Conservation (phyloP, 2,797 vertebrate species). For the Coregonus sp. region DNA sequence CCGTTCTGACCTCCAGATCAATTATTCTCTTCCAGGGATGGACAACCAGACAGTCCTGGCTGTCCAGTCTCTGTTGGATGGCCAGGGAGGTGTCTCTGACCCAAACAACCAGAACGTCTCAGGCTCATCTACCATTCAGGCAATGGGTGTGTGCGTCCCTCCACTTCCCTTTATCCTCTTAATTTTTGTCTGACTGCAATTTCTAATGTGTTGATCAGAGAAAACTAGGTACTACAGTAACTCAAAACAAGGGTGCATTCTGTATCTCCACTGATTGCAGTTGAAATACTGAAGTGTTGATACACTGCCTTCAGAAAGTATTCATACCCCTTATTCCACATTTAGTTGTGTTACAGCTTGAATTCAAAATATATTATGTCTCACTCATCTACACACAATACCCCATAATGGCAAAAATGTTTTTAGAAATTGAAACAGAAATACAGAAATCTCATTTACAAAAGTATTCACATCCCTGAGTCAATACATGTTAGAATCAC, state of each 20-base stretch:
- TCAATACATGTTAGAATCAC: too few species aligned
- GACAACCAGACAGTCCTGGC: conserved; percentile 97
- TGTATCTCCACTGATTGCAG: not conserved
- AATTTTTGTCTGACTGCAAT: not conserved
- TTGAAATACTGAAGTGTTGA: not conserved
- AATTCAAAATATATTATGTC: too few species aligned
- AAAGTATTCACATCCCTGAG: too few species aligned
- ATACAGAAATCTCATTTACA: too few species aligned
- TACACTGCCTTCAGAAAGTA: too few species aligned
- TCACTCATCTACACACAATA: too few species aligned
- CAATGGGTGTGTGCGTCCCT: conserved; percentile 81
- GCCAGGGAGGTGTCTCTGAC: conserved; percentile 89
- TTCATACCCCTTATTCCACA: too few species aligned
- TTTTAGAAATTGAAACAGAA: too few species aligned
- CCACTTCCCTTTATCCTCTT: not conserved
- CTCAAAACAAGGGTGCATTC: not conserved
- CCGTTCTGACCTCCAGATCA: not conserved
- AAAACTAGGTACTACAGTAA: too few species aligned
- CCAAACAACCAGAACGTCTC: conserved; percentile 83
- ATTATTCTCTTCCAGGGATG: conserved; percentile 80
- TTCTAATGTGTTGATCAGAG: not conserved
- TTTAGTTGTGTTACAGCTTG: too few species aligned
- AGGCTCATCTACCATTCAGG: conserved; percentile 79
- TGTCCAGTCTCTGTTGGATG: conserved; percentile 93
- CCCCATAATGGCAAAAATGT: too few species aligned